Conservation (phyloP, 2,888 invertebrate genomes). For the Tipula vernalis region DNA sequence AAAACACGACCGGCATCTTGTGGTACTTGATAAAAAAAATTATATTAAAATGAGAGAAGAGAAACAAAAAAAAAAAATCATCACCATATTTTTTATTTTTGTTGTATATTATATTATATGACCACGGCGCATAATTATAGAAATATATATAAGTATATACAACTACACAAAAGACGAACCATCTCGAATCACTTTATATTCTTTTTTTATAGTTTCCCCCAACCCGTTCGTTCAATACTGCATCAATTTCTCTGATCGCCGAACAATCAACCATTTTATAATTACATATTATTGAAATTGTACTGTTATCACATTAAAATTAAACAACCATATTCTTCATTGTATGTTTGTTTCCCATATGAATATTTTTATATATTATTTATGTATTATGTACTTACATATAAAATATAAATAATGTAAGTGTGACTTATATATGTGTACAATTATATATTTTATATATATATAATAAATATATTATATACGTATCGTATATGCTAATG, state of each 20-base stretch:
- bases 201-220: neutral
- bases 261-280: constrained; percentile 8
- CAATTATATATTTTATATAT: no score
- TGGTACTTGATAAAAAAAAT: constrained; percentile 7
- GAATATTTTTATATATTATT: neutral
- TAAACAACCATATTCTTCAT: neutral
- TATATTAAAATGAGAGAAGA: constrained; percentile 8
- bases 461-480: neutral
- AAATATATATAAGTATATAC: neutral
- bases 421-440: neutral
- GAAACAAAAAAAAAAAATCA: constrained; percentile 5
- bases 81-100: constrained; percentile 9
- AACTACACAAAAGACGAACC: constrained; percentile 9
- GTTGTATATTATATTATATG: constrained; percentile 11
- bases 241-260: constrained; percentile 7
- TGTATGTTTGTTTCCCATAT: neutral
- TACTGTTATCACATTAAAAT: constrained; percentile 4
- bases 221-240: constrained; percentile 8
- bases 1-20: constrained; percentile 5
- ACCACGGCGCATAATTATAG: constrained; percentile 12
- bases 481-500: neutral
- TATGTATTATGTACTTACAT: neutral
- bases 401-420: neutral
- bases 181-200: constrained; percentile 10
- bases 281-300: neutral